Evolutionary conservation across 1,140 invertebrate genomes (phyloP).

Genomic region (Pseudomyrmex dendroicus): DNA sequence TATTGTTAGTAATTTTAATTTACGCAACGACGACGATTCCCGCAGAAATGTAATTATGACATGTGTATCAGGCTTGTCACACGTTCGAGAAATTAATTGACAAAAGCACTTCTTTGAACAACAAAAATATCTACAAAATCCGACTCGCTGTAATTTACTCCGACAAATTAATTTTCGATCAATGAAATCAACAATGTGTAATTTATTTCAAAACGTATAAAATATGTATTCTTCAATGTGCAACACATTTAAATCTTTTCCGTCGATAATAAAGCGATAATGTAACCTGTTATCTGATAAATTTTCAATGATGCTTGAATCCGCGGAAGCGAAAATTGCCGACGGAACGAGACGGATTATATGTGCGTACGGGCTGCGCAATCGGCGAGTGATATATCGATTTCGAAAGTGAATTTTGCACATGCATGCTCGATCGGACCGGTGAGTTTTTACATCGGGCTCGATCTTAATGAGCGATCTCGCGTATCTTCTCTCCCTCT

Average conservation of each 20-base stretch:
- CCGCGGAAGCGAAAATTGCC: slow-evolving; percentile 9
- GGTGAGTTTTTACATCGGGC: slow-evolving; percentile 28
- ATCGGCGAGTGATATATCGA: not conserved
- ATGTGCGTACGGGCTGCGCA: not conserved
- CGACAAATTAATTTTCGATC: slow-evolving; percentile 35
- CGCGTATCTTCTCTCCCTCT: slow-evolving; percentile 24
- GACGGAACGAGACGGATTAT: slow-evolving; percentile 29
- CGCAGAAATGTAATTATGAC: slow-evolving; percentile 11
- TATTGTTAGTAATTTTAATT: slow-evolving; percentile 25
- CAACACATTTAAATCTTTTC: slow-evolving; percentile 16
- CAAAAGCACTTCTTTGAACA: not conserved
- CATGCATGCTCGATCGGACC: not conserved
- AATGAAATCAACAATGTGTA: slow-evolving; percentile 27
- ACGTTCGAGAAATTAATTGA: slow-evolving; percentile 13
- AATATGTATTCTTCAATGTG: not conserved
- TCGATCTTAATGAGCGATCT: slow-evolving; percentile 56
- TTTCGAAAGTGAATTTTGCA: not conserved
- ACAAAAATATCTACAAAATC: not conserved
- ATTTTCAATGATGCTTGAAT: slow-evolving; percentile 35
- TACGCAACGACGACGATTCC: not conserved
- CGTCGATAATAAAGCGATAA: slow-evolving; percentile 19
- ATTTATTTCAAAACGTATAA: slow-evolving; percentile 31
- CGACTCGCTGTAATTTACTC: slow-evolving; percentile 12
- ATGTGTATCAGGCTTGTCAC: not conserved
- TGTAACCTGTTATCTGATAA: slow-evolving; percentile 14